Evolutionary conservation across 1,140 invertebrate species (phyloP).

Genomic region (Listronotus oregonensis): DNA sequence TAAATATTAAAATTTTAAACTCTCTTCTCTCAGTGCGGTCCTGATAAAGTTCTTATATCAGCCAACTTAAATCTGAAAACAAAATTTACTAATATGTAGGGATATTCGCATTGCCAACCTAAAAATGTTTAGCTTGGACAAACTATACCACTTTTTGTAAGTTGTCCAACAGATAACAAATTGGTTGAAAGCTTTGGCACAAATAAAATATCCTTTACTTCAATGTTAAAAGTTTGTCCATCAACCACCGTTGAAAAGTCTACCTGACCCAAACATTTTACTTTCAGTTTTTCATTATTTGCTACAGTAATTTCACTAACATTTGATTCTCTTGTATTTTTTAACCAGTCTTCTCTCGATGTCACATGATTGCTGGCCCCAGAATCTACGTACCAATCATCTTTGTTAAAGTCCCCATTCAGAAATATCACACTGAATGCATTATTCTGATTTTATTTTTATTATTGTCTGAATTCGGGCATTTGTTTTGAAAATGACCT

Average conservation of each 20-base stretch:
- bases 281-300: constrained; percentile 15
- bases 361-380: constrained; percentile 47
- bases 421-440: constrained; percentile 30
- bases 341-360: constrained; percentile 36
- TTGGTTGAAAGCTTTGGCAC: too few species aligned
- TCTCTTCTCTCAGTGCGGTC: too few species aligned
- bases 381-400: constrained; percentile 45
- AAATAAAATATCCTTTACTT: too few species aligned
- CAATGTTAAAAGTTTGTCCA: constrained; percentile 30
- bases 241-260: constrained; percentile 18
- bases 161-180: too few species aligned
- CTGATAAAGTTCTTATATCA: too few species aligned
- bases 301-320: constrained; percentile 35
- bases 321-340: neutral
- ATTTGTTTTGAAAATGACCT: constrained; percentile 22
- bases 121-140: too few species aligned
- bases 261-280: constrained; percentile 19
- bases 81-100: too few species aligned
- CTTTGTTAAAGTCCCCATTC: constrained; percentile 35
- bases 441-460: neutral
- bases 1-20: too few species aligned
- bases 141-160: too few species aligned
- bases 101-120: too few species aligned
- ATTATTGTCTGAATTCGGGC: neutral
- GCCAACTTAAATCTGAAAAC: too few species aligned